Percentiles rank a stretch among this genome's conserved stretches.
These are phyloP conservation scores for Pinctada fucata DNA, from an alignment of 2,888 invertebrate genomes.

Conservation along the genomic window DNA sequence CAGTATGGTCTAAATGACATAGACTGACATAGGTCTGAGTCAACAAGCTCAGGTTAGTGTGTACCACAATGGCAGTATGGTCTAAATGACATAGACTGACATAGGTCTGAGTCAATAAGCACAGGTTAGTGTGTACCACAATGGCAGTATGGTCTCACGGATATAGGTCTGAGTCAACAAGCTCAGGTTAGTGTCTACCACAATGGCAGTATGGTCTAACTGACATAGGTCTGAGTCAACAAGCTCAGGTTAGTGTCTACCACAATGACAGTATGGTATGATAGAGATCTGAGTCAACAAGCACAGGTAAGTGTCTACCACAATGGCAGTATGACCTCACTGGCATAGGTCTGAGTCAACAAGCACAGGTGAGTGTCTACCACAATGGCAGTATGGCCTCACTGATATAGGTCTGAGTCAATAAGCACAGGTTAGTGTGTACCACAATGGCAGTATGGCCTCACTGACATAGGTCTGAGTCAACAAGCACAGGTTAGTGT, in stretches of 20 bases:
- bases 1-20: too few species aligned
- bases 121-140: constrained; percentile 81
- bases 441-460: neutral
- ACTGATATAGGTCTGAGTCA: constrained; percentile 86
- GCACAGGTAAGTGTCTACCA: neutral
- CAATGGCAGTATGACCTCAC: neutral
- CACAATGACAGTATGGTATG: neutral
- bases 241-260: neutral
- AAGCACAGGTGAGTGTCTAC: constrained; percentile 80
- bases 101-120: constrained; percentile 3
- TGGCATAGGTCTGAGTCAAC: neutral
- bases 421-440: constrained; percentile 85
- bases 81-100: too few species aligned
- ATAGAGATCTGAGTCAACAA: neutral
- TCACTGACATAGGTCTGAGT: too few species aligned
- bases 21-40: too few species aligned
- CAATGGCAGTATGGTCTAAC: too few species aligned
- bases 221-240: constrained; percentile 2
- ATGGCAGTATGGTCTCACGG: constrained; percentile 91
- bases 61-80: too few species aligned
- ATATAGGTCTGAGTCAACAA: constrained; percentile 86
- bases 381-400: constrained; percentile 92
- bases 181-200: constrained; percentile 81
- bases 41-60: too few species aligned
- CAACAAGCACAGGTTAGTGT: too few species aligned